These are phyloP conservation scores for Jacana jacana DNA, from an alignment of 2,113 vertebrate genomes.

Conservation along the genomic window DNA sequence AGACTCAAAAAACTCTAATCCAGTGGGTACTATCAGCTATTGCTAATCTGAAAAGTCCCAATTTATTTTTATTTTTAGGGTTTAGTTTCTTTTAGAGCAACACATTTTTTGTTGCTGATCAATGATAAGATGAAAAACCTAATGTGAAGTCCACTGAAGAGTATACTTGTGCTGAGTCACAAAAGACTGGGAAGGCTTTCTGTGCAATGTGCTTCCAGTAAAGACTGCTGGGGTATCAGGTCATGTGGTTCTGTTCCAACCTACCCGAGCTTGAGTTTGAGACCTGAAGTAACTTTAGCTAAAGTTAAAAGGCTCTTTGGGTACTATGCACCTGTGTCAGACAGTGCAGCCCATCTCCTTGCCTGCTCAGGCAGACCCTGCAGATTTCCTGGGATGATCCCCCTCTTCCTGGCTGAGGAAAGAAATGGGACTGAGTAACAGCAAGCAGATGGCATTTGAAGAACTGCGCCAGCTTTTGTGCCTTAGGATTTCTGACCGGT, in stretches of 20 bases:
- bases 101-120: not conserved
- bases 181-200: not conserved
- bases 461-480: not conserved
- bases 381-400: not conserved
- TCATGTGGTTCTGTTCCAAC: not conserved
- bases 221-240: not conserved
- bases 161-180: not conserved
- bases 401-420: not conserved
- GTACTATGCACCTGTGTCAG: fast-evolving
- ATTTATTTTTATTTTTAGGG: not conserved
- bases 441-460: not conserved
- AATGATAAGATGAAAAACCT: not conserved
- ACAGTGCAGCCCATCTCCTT: not conserved
- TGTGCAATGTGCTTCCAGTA: not conserved
- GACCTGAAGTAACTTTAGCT: not conserved
- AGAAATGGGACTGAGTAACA: not conserved
- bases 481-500: not conserved
- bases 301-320: too few relatives aligned
- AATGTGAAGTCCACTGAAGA: not conserved
- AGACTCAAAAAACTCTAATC: not conserved
- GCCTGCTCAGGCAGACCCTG: not conserved
- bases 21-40: not conserved
- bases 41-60: not conserved
- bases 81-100: not conserved
- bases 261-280: not conserved